Percentiles rank a stretch among this genome's conserved stretches.
These are phyloP conservation scores for Euplagia quadripunctaria DNA, from an alignment of 2,888 invertebrate species.

Conservation along the genomic window DNA sequence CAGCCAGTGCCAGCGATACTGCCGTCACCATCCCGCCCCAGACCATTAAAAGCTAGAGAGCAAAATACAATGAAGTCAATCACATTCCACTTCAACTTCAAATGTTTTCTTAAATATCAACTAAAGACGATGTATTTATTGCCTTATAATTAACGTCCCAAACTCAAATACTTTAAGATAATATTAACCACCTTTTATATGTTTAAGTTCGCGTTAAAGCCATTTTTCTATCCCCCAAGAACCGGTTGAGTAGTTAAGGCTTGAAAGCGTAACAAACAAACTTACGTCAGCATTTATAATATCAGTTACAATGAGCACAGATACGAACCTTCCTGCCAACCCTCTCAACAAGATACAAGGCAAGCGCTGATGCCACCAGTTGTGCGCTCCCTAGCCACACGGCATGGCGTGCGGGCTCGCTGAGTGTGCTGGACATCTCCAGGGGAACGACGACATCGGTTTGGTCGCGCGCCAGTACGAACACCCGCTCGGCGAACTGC, in stretches of 20 bases:
- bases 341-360: conserved; percentile 70
- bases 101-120: background rate
- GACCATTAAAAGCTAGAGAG: conserved; percentile 64
- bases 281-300: too few species aligned
- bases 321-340: conserved; percentile 70
- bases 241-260: too few species aligned
- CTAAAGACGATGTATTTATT: too few species aligned
- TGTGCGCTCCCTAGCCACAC: conserved; percentile 68
- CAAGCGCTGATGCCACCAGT: conserved; percentile 61
- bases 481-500: conserved; percentile 77
- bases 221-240: too few species aligned
- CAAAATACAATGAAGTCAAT: background rate
- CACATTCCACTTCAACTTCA: too few species aligned
- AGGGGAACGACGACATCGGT: conserved; percentile 24
- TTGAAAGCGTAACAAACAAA: too few species aligned
- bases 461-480: conserved; percentile 58
- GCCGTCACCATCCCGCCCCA: conserved; percentile 57
- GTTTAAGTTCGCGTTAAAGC: too few species aligned
- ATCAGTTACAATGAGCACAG: background rate
- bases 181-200: too few species aligned
- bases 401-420: conserved; percentile 63
- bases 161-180: too few species aligned
- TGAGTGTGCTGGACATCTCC: conserved; percentile 18
- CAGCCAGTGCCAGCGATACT: conserved; percentile 46
- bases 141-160: too few species aligned